Conservation (phyloP, 2,113 vertebrate genomes). For the Dinomys branickii region DNA sequence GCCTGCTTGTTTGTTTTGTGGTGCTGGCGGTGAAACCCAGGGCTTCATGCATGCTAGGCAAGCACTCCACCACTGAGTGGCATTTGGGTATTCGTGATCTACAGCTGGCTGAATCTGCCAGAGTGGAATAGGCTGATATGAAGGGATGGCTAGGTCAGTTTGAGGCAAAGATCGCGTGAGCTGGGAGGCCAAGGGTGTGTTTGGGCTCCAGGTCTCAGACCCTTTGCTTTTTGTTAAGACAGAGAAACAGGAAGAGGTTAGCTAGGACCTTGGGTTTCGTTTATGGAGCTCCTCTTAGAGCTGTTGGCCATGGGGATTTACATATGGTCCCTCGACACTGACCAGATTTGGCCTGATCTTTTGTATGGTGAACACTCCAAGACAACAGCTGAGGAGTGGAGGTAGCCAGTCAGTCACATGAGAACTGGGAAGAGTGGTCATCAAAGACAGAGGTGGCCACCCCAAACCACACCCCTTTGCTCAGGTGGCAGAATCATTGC, state of each 20-base stretch:
- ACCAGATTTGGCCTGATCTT: background rate
- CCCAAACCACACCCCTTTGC: background rate
- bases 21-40: background rate
- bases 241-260: background rate
- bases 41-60: background rate
- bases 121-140: too few species aligned
- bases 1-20: background rate
- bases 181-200: accelerated
- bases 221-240: background rate
- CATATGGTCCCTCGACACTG: accelerated
- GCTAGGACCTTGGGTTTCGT: background rate
- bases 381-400: accelerated
- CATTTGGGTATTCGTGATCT: background rate
- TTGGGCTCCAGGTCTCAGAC: accelerated
- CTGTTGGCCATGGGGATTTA: accelerated
- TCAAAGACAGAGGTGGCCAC: background rate
- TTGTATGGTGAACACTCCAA: accelerated
- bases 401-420: accelerated
- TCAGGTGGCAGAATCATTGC: background rate
- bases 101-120: background rate
- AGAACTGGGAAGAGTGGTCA: background rate
- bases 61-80: background rate
- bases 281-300: accelerated
- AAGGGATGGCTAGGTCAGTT: accelerated
- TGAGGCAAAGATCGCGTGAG: accelerated